A percentile compares a stretch with the other conserved stretches of the same genome.
Evolutionary conservation across 2,888 invertebrate genomes (phyloP).

Genomic region (Drosophila sordidapex): DNA sequence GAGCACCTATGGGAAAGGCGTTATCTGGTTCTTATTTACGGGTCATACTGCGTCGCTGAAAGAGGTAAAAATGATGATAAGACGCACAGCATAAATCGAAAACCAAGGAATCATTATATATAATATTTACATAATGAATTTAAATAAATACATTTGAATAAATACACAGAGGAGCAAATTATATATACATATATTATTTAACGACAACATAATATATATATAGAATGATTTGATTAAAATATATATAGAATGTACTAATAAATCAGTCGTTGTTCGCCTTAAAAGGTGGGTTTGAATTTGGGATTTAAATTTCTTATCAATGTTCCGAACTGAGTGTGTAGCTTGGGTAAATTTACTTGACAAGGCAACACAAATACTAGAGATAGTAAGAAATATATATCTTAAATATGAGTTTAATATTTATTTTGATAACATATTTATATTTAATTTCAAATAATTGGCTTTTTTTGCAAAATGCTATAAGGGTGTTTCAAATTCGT

Average conservation of each 20-base stretch:
- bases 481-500: background rate
- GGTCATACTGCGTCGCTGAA: slow-evolving; percentile 87
- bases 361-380: background rate
- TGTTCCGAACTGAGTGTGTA: background rate
- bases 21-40: slow-evolving; percentile 89
- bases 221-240: too few relatives aligned
- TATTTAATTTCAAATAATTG: rapidly evolving
- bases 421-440: background rate
- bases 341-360: background rate
- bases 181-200: too few relatives aligned
- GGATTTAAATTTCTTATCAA: slow-evolving; percentile 14
- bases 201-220: too few relatives aligned
- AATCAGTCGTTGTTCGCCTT: too few relatives aligned
- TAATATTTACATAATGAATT: too few relatives aligned
- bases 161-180: too few relatives aligned
- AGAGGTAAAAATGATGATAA: slow-evolving; percentile 88
- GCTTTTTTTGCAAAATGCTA: background rate
- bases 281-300: background rate
- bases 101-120: background rate
- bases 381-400: background rate
- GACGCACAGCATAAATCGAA: slow-evolving; percentile 77
- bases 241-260: too few relatives aligned
- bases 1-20: slow-evolving; percentile 86
- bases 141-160: too few relatives aligned
- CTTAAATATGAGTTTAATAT: background rate